These are phyloP conservation scores for Caracal caracal DNA, from an alignment of 2,113 vertebrate species.

Conservation along the genomic window DNA sequence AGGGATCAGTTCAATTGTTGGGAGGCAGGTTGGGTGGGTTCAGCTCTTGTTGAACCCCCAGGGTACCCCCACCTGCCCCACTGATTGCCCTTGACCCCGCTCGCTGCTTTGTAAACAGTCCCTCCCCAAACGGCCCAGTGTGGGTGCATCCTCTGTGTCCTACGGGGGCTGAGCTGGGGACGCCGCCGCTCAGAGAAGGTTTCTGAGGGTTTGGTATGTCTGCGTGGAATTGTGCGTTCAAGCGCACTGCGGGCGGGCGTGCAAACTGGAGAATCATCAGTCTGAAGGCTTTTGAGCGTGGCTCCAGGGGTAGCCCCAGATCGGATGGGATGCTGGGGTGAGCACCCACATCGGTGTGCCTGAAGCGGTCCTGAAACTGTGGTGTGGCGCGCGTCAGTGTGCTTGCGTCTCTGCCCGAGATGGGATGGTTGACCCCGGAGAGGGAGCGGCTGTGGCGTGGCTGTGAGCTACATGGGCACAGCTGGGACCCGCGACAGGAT, in stretches of 20 bases:
- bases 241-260: fast-evolving
- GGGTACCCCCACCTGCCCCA: too few species aligned
- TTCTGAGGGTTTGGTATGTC: not conserved
- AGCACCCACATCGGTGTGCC: fast-evolving
- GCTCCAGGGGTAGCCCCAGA: fast-evolving
- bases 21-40: not conserved
- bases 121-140: not conserved
- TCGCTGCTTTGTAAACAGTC: too few species aligned
- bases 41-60: not conserved
- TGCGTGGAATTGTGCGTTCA: too few species aligned
- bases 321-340: fast-evolving
- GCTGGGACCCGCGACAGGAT: fast-evolving
- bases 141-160: too few species aligned
- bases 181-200: not conserved
- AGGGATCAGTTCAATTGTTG: not conserved
- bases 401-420: not conserved
- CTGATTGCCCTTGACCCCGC: not conserved
- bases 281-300: not conserved
- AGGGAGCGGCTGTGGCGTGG: not conserved
- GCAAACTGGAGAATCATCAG: fast-evolving
- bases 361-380: not conserved
- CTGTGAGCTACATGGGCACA: not conserved
- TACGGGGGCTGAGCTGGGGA: not conserved
- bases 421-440: not conserved
- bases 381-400: fast-evolving